Evolutionary conservation across 2,797 vertebrate species (phyloP).

Genomic region (Chanos chanos): DNA sequence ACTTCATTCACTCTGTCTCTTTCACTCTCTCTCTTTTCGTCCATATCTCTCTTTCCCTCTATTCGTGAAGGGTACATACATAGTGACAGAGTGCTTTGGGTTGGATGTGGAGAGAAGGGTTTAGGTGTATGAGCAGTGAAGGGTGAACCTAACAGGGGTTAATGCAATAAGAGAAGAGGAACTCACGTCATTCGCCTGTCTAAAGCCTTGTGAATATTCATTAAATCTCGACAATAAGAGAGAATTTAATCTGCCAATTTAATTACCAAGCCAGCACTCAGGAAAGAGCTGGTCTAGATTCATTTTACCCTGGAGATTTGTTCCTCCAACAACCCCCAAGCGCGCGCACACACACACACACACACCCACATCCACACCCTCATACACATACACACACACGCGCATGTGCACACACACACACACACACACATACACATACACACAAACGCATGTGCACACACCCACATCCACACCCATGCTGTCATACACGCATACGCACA

Average conservation of each 20-base stretch:
- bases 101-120: too few relatives aligned
- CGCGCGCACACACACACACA: background rate
- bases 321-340: background rate
- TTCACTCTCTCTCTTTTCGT: too few relatives aligned
- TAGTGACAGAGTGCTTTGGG: too few relatives aligned
- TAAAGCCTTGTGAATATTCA: constrained; percentile 61
- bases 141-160: background rate
- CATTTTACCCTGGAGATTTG: constrained; percentile 41
- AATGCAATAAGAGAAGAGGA: constrained; percentile 46
- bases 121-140: background rate
- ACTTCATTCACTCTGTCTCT: background rate
- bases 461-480: background rate
- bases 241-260: constrained; percentile 66
- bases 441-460: background rate
- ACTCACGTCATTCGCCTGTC: constrained; percentile 51
- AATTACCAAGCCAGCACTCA: constrained; percentile 61
- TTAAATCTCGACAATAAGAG: constrained; percentile 61
- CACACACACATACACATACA: background rate
- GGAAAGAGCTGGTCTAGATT: constrained; percentile 63
- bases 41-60: background rate
- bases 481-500: background rate
- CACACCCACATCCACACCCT: too few relatives aligned
- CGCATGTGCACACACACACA: background rate
- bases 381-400: background rate
- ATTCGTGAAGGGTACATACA: too few relatives aligned